These are phyloP conservation scores for Cydia fagiglandana DNA, from an alignment of 1,140 invertebrate species.

Conservation along the genomic window DNA sequence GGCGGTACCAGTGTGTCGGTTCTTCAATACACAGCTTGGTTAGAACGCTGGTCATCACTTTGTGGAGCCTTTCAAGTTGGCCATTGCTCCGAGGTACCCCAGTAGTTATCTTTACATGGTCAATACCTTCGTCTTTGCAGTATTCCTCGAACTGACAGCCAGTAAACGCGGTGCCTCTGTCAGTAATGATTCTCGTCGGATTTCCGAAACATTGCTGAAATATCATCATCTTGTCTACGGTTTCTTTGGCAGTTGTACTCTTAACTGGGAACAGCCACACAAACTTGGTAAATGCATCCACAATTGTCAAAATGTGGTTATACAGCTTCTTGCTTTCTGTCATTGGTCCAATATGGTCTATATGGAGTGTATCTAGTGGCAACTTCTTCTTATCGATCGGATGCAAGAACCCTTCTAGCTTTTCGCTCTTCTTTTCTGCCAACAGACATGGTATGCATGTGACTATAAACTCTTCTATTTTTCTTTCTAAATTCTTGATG, in stretches of 20 bases:
- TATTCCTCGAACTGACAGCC: conserved; percentile 51
- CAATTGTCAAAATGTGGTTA: conserved; percentile 51
- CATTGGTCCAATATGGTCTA: conserved; percentile 46
- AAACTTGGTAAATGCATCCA: conserved; percentile 54
- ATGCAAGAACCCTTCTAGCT: conserved; percentile 61
- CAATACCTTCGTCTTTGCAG: conserved; percentile 54
- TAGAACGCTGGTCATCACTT: conserved; percentile 47
- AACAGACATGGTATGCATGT: conserved; percentile 61
- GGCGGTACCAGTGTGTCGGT: conserved; percentile 53
- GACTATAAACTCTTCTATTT: conserved; percentile 52
- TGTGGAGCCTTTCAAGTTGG: conserved; percentile 55
- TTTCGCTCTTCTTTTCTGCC: conserved; percentile 51
- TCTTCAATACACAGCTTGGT: conserved; percentile 51
- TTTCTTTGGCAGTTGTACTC: conserved; percentile 43
- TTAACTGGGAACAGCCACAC: conserved; percentile 52
- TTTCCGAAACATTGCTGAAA: conserved; percentile 57
- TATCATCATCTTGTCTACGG: conserved; percentile 41
- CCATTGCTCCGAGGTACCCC: conserved; percentile 53
- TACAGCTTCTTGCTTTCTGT: conserved; percentile 45
- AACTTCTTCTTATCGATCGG: conserved; percentile 49
- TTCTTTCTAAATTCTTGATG: conserved; percentile 54
- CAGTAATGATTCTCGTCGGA: conserved; percentile 54
- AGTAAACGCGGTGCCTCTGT: conserved; percentile 64
- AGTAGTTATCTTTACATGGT: conserved; percentile 53
- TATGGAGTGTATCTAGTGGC: conserved; percentile 48